phyloP scores from a whole-genome alignment of 2,888 invertebrate genomes.

The Ptychoptera albimana region DNA sequence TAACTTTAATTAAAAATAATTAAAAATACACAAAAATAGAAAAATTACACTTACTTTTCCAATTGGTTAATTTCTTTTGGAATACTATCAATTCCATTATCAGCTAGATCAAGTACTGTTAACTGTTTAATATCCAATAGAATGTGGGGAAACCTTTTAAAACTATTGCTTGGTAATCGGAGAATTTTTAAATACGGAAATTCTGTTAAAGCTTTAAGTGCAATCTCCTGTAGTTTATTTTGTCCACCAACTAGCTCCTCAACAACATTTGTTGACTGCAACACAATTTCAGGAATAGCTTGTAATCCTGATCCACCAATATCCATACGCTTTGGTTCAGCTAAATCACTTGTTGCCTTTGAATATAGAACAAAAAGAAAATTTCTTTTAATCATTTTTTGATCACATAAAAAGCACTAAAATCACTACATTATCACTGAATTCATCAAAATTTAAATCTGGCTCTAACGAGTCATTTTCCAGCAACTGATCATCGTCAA shows the following conservation, averaged over 20 bases:
- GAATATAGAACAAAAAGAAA: constrained; percentile 5
- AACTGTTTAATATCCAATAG: constrained; percentile 42
- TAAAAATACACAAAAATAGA: constrained; percentile 2
- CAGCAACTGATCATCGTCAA: no score
- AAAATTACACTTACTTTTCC: constrained; percentile 33
- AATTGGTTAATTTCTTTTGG: constrained; percentile 45
- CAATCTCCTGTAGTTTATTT: constrained; percentile 15
- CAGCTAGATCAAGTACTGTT: constrained; percentile 48
- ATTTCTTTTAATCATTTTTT: neutral
- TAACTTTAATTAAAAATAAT: constrained; percentile 3
- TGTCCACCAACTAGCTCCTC: constrained; percentile 16
- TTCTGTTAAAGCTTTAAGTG: constrained; percentile 12
- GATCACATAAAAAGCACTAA: no score
- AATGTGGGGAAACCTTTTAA: constrained; percentile 41
- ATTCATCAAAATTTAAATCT: no score
- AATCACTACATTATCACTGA: no score
- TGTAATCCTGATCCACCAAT: constrained; percentile 14
- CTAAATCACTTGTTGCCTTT: constrained; percentile 12
- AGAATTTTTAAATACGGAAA: constrained; percentile 23
- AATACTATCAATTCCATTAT: constrained; percentile 46
- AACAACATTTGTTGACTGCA: constrained; percentile 14
- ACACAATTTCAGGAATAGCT: constrained; percentile 14
- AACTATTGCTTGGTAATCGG: constrained; percentile 36
- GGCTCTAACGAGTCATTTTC: no score
- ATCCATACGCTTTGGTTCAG: constrained; percentile 12